phyloP scores from a whole-genome alignment of 2,113 vertebrate genomes.

The Scopus umbretta region DNA sequence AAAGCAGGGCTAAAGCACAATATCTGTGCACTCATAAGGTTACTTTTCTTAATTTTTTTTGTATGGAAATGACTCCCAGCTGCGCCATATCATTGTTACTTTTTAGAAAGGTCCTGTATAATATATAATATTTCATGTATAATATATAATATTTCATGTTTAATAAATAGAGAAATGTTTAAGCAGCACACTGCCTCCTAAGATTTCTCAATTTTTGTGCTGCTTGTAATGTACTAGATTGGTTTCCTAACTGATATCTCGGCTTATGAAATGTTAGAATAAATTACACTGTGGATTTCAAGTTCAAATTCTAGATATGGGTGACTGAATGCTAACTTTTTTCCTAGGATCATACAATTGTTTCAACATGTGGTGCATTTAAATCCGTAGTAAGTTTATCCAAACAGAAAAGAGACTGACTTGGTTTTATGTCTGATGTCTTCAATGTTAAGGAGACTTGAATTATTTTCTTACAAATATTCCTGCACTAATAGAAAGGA shows the following conservation, averaged over 20 bases:
- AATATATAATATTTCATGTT: background rate
- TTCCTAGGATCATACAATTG: background rate
- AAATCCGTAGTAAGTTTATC: background rate
- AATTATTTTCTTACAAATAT: background rate
- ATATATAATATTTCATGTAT: background rate
- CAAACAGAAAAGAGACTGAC: background rate
- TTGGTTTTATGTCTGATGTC: background rate
- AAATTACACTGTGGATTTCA: background rate
- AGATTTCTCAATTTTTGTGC: background rate
- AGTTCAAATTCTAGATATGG: background rate
- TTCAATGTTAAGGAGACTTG: background rate
- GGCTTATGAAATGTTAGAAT: background rate
- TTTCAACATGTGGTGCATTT: background rate
- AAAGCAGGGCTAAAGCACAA: background rate
- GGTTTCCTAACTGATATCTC: background rate
- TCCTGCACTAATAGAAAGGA: background rate
- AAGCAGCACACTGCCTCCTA: background rate
- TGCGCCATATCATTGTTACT: background rate
- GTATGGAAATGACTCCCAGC: background rate
- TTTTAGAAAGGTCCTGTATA: background rate
- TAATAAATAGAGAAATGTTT: background rate
- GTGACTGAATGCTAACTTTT: background rate
- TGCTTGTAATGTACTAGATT: background rate
- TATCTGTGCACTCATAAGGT: background rate
- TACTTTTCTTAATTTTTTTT: background rate